These are phyloP conservation scores for Ips nitidus DNA, from an alignment of 1,140 invertebrate species.

Conservation along the genomic window DNA sequence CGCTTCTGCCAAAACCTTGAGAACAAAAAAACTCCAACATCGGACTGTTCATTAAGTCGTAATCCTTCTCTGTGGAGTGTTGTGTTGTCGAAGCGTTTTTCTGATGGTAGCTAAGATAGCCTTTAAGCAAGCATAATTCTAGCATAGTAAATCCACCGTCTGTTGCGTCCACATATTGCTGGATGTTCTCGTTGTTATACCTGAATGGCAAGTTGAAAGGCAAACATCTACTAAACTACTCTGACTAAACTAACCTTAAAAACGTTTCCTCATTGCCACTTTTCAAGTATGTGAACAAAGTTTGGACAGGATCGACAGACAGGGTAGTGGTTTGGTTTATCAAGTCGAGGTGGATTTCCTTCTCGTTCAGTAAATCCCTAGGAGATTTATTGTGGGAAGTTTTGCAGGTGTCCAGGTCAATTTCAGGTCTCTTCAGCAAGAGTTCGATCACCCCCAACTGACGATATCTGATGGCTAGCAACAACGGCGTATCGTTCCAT, in stretches of 20 bases:
- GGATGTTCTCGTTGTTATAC: conserved; percentile 37
- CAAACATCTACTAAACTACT: no score
- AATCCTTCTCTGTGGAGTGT: not conserved
- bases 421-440: conserved; percentile 14
- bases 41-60: conserved; percentile 26
- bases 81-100: conserved; percentile 8
- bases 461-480: conserved; percentile 35
- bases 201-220: not conserved
- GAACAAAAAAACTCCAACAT: conserved; percentile 35
- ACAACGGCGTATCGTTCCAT: conserved; percentile 39
- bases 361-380: conserved; percentile 32
- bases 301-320: conserved; percentile 7
- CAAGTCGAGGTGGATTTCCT: conserved; percentile 22
- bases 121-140: conserved; percentile 38
- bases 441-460: conserved; percentile 27
- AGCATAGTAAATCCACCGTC: conserved; percentile 33
- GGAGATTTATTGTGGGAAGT: conserved; percentile 24
- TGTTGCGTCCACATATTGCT: conserved; percentile 14
- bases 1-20: conserved; percentile 31
- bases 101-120: conserved; percentile 27
- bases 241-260: conserved; percentile 7
- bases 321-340: not conserved
- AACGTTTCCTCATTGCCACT: conserved; percentile 34
- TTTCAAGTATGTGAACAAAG: conserved; percentile 36
- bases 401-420: conserved; percentile 35